These are phyloP conservation scores for Platycheirus rosarum DNA, from an alignment of 2,888 invertebrate genomes.

Conservation along the genomic window DNA sequence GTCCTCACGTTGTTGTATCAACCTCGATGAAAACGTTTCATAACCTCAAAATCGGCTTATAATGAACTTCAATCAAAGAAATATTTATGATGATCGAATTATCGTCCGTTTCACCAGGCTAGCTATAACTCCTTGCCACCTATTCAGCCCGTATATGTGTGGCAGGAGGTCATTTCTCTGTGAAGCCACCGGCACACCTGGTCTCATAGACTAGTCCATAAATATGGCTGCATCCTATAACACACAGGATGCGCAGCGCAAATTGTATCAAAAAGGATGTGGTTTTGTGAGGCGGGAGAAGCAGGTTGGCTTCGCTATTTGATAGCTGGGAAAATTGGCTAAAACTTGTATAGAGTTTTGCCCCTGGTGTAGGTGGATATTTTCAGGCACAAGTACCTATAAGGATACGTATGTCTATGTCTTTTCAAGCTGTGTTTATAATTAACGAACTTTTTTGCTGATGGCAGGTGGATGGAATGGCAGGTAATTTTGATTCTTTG, in stretches of 20 bases:
- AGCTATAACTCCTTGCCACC: neutral
- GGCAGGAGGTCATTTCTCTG: constrained; percentile 20
- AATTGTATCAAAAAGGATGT: constrained; percentile 48
- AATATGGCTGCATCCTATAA: constrained; percentile 8
- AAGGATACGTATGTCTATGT: neutral
- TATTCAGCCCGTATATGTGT: constrained; percentile 13
- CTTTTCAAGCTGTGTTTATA: constrained; percentile 38
- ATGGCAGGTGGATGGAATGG: constrained; percentile 15
- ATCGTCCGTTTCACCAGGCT: constrained; percentile 32
- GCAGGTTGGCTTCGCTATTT: too few relatives aligned
- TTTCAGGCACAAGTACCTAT: neutral
- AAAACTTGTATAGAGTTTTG: too few relatives aligned
- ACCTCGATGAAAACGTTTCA: constrained; percentile 50
- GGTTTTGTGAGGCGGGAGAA: constrained; percentile 5
- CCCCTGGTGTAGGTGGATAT: too few relatives aligned
- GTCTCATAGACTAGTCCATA: neutral
- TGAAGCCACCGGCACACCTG: constrained; percentile 37
- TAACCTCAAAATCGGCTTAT: constrained; percentile 58
- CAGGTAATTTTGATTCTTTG: constrained; percentile 14
- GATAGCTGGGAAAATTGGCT: constrained; percentile 3
- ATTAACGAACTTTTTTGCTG: constrained; percentile 61
- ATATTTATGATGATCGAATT: constrained; percentile 68
- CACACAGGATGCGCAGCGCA: constrained; percentile 13
- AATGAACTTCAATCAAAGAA: constrained; percentile 71
- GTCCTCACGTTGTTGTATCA: too few relatives aligned